Percentiles rank a stretch among this genome's conserved stretches.
These are phyloP conservation scores for Dicaeum eximium DNA, from an alignment of 2,113 vertebrate genomes.

Conservation along the genomic window DNA sequence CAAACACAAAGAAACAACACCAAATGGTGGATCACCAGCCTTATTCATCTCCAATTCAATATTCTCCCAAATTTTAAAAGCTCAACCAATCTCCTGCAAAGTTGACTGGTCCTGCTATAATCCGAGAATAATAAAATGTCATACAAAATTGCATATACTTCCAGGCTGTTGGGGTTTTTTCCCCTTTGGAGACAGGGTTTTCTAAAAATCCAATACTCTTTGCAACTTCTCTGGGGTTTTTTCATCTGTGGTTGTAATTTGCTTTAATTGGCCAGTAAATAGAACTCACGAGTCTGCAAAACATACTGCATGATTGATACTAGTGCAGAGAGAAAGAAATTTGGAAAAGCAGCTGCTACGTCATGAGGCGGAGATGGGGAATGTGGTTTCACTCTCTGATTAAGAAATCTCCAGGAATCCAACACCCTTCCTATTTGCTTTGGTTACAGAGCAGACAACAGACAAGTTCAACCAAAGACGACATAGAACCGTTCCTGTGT, in stretches of 20 bases:
- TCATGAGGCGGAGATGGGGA: not conserved
- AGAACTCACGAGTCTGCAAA: not conserved
- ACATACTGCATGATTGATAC: not conserved
- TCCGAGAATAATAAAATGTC: not conserved
- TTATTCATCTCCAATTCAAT: not conserved
- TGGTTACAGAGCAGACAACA: constrained; percentile 75
- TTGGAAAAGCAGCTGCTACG: not conserved
- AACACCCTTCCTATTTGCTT: not conserved
- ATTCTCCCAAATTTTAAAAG: not conserved
- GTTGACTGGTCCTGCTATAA: not conserved
- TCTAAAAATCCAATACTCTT: not conserved
- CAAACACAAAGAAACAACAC: not conserved
- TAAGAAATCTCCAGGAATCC: not conserved
- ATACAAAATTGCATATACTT: not conserved
- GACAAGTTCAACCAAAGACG: constrained; percentile 68
- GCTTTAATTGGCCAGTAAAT: not conserved
- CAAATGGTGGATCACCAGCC: not conserved
- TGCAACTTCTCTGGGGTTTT: not conserved
- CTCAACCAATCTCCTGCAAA: rapidly evolving
- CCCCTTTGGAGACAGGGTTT: not conserved
- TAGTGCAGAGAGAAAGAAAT: not conserved
- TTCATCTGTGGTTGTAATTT: not conserved
- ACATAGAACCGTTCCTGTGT: constrained; percentile 80
- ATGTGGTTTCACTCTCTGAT: not conserved
- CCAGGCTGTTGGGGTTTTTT: not conserved